Conservation (phyloP, 2,113 vertebrate genomes). For the Urocitellus parryii region DNA sequence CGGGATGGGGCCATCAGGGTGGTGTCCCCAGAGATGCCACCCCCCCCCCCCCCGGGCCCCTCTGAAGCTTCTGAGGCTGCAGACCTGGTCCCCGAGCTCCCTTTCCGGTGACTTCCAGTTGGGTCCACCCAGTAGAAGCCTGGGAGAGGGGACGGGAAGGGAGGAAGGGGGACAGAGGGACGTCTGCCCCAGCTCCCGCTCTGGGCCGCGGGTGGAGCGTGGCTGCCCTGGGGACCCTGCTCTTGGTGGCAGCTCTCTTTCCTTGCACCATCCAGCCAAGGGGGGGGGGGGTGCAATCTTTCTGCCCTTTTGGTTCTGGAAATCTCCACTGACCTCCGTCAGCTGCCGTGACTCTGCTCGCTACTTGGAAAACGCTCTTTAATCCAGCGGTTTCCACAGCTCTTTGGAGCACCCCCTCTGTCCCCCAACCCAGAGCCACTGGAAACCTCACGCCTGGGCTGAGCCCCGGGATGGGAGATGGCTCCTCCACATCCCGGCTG, state of each 20-base stretch:
- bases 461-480: not conserved
- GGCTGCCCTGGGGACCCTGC: too few relatives aligned
- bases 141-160: too few relatives aligned
- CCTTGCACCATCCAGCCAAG: too few relatives aligned
- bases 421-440: too few relatives aligned
- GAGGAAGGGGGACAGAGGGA: too few relatives aligned
- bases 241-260: not conserved
- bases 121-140: not conserved
- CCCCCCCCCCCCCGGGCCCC: not conserved
- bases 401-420: not conserved
- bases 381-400: not conserved
- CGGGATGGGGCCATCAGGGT: too few relatives aligned
- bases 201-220: not conserved
- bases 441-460: not conserved
- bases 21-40: not conserved
- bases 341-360: not conserved
- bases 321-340: not conserved
- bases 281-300: too few relatives aligned
- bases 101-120: not conserved
- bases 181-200: not conserved
- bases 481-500: not conserved
- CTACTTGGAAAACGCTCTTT: not conserved
- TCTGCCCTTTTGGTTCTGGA: not conserved
- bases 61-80: not conserved
- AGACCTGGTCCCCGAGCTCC: not conserved